These are phyloP conservation scores for Apis dorsata DNA, from an alignment of 1,140 invertebrate species.

Conservation along the genomic window DNA sequence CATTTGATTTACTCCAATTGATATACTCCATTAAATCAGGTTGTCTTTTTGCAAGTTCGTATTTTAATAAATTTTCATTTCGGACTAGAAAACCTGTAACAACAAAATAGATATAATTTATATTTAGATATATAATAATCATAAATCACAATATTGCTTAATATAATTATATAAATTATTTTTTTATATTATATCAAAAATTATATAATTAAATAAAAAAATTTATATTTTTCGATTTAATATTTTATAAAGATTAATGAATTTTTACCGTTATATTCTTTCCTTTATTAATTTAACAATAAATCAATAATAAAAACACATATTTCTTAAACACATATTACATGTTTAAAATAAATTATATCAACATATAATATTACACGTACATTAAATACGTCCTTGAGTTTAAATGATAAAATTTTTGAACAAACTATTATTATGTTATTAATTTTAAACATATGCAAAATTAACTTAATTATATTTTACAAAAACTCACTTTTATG, in stretches of 20 bases:
- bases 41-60: slow-evolving; percentile 80
- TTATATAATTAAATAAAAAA: background rate
- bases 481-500: too few relatives aligned
- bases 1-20: slow-evolving; percentile 80
- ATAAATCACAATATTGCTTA: background rate
- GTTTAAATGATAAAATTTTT: background rate
- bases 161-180: slow-evolving; percentile 5
- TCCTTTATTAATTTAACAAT: slow-evolving; percentile 1
- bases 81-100: slow-evolving; percentile 82
- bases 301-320: background rate
- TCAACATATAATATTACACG: background rate
- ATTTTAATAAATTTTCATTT: slow-evolving; percentile 81
- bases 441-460: background rate
- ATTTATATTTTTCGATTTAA: background rate
- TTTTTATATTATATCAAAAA: too few relatives aligned
- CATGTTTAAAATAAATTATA: background rate
- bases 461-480: background rate
- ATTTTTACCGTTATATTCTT: background rate
- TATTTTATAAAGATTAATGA: background rate
- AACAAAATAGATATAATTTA: slow-evolving; percentile 57
- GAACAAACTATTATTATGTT: background rate
- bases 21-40: slow-evolving; percentile 80
- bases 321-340: background rate
- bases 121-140: background rate
- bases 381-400: background rate